Conservation (phyloP, 2,888 invertebrate species). For the Coenonympha arcania region DNA sequence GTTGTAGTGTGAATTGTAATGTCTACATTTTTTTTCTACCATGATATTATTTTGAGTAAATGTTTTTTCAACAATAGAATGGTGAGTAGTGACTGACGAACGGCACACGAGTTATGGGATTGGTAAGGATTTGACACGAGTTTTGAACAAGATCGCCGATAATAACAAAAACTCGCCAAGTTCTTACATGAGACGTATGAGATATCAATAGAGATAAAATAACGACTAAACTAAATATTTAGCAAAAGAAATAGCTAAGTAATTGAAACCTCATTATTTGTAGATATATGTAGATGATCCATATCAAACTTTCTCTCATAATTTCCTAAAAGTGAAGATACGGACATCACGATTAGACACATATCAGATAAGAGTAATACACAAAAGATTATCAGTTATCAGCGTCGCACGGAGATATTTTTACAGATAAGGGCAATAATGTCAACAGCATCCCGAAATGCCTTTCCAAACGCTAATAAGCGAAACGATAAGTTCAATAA, state of each 20-base stretch:
- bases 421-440: slow-evolving; percentile 27
- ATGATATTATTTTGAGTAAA: neutral
- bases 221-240: no score
- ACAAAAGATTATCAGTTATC: slow-evolving; percentile 3
- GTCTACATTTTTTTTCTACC: neutral
- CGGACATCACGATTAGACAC: neutral
- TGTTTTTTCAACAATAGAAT: neutral
- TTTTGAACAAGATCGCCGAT: no score
- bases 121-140: no score
- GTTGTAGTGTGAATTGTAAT: neutral
- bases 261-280: no score
- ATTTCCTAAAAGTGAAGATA: neutral
- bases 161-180: neutral
- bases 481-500: slow-evolving; percentile 29
- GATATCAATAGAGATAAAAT: no score
- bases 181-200: no score
- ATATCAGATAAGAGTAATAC: neutral
- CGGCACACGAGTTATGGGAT: no score
- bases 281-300: no score
- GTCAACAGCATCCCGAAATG: slow-evolving; percentile 32
- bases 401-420: neutral
- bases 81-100: neutral
- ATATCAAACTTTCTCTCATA: neutral
- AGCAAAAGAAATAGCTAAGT: no score
- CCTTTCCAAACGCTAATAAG: slow-evolving; percentile 51